These are phyloP conservation scores for Neosalanx taihuensis DNA, from an alignment of 2,797 vertebrate species.

Conservation along the genomic window DNA sequence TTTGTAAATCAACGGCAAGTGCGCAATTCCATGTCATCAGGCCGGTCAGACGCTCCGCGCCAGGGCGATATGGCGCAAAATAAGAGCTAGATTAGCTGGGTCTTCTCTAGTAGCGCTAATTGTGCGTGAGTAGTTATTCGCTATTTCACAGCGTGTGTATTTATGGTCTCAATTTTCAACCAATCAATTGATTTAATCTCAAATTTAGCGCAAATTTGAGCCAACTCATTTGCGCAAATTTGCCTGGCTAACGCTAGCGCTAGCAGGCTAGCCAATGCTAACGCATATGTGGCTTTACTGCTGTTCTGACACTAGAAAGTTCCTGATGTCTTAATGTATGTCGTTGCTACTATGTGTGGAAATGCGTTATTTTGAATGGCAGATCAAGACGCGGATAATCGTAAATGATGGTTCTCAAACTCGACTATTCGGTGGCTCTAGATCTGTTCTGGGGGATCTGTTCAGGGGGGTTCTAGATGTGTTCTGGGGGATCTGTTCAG, in stretches of 20 bases:
- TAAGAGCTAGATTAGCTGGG: conserved; percentile 61
- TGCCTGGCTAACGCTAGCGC: neutral
- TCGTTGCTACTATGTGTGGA: too few species aligned
- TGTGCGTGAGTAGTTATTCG: neutral
- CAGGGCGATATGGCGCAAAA: conserved; percentile 65
- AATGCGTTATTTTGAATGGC: too few species aligned
- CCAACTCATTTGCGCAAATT: neutral
- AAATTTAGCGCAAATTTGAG: neutral
- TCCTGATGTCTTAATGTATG: neutral
- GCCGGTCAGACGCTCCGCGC: conserved; percentile 2
- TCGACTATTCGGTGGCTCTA: too few species aligned
- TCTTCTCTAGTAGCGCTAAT: neutral
- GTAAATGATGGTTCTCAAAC: too few species aligned
- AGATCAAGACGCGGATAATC: too few species aligned
- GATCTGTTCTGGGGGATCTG: too few species aligned
- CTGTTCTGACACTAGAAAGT: neutral
- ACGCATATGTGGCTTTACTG: neutral
- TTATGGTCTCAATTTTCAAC: neutral
- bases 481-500: too few species aligned
- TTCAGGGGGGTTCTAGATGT: too few species aligned
- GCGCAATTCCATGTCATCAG: conserved; percentile 8
- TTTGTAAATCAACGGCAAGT: conserved; percentile 3
- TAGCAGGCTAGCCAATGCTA: conserved; percentile 11
- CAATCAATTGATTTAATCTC: neutral
- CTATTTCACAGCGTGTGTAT: neutral